These are phyloP conservation scores for Xanthia icteritia DNA, from an alignment of 2,888 invertebrate genomes.

Conservation along the genomic window DNA sequence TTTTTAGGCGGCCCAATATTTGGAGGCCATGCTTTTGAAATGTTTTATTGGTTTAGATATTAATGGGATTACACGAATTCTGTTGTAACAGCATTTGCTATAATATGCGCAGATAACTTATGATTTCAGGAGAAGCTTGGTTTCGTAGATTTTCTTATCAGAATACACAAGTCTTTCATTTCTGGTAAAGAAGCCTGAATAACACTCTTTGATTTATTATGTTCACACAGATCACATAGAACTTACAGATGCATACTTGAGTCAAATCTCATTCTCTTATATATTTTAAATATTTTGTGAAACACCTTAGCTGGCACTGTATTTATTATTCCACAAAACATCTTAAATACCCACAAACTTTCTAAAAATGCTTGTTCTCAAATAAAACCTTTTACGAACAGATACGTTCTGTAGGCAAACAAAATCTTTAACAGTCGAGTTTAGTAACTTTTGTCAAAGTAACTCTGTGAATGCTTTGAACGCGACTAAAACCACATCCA, in stretches of 20 bases:
- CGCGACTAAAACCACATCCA: slow-evolving; percentile 56
- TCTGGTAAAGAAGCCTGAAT: neutral
- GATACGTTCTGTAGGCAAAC: slow-evolving; percentile 23
- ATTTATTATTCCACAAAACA: neutral
- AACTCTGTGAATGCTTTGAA: slow-evolving; percentile 42
- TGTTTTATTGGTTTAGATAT: slow-evolving; percentile 35
- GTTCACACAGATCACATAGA: neutral
- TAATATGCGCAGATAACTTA: neutral
- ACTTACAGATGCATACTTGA: neutral
- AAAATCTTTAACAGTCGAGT: slow-evolving; percentile 40
- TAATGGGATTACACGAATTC: slow-evolving; percentile 8
- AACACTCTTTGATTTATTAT: neutral
- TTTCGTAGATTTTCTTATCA: neutral
- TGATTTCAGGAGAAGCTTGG: neutral
- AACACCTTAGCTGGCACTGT: neutral
- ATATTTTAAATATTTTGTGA: neutral
- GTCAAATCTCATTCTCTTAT: neutral
- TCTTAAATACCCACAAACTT: neutral
- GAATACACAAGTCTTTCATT: neutral
- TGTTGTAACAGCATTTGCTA: neutral
- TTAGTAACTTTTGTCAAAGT: slow-evolving; percentile 41
- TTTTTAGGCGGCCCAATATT: slow-evolving; percentile 40
- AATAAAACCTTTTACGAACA: slow-evolving; percentile 26
- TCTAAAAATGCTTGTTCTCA: slow-evolving; percentile 6
- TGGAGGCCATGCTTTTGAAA: slow-evolving; percentile 12